Conservation (phyloP, 2,797 vertebrate genomes). For the Tragelaphus oryx region DNA sequence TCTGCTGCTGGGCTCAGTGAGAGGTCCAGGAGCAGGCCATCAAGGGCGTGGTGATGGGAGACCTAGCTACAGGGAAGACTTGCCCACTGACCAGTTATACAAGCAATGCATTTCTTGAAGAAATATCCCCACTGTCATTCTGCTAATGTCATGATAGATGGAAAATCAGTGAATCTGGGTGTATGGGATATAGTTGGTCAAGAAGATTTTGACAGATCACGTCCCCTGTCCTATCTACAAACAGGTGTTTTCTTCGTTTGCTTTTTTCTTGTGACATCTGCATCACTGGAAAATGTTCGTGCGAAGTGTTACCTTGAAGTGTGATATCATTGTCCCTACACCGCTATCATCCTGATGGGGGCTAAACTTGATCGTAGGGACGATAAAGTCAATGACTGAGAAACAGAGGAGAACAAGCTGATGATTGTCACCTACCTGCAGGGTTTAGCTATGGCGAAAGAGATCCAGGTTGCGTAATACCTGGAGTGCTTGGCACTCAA, state of each 20-base stretch:
- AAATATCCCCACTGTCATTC: conserved; percentile 90
- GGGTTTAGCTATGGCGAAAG: background rate
- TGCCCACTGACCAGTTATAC: conserved; percentile 95
- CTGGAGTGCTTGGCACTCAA: background rate
- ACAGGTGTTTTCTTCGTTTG: background rate
- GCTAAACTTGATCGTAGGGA: background rate
- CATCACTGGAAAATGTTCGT: background rate
- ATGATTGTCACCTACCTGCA: background rate
- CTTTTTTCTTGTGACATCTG: background rate
- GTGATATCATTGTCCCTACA: background rate
- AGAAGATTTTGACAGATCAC: background rate
- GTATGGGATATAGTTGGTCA: conserved; percentile 67
- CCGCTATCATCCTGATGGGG: background rate
- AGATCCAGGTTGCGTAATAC: background rate
- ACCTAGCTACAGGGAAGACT: conserved; percentile 92
- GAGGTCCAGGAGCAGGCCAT: conserved; percentile 87
- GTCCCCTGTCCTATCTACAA: background rate
- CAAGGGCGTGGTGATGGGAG: conserved; percentile 89
- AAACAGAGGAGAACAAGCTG: background rate
- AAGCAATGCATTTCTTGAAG: conserved; percentile 83
- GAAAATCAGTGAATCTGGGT: conserved; percentile 91
- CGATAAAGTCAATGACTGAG: background rate
- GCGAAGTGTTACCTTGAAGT: background rate
- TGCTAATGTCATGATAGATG: conserved; percentile 92
- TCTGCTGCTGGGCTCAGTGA: background rate